These are phyloP conservation scores for Eristalinus aeneus DNA, from an alignment of 2,888 invertebrate genomes.

Conservation along the genomic window DNA sequence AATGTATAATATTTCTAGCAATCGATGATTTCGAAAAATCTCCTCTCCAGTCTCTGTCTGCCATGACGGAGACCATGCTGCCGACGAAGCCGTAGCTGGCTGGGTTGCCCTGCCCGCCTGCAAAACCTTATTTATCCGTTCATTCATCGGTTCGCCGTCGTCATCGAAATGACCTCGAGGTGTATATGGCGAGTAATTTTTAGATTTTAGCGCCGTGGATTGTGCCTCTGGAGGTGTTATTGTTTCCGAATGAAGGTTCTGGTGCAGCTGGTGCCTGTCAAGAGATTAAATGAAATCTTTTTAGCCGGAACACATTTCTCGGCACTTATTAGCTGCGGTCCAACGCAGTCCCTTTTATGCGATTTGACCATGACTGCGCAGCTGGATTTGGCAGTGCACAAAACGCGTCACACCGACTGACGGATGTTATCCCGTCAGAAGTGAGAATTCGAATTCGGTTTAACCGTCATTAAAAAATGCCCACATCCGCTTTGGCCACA, in stretches of 20 bases:
- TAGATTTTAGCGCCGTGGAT: conserved; percentile 67
- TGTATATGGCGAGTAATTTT: conserved; percentile 68
- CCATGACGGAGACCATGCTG: neutral
- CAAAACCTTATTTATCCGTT: conserved; percentile 68
- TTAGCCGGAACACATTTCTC: conserved; percentile 48
- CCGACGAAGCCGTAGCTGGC: neutral
- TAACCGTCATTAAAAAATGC: neutral
- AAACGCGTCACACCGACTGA: neutral
- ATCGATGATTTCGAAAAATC: conserved; percentile 66
- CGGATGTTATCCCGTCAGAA: neutral
- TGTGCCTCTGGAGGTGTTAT: conserved; percentile 7
- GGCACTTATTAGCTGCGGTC: neutral
- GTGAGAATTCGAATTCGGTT: neutral
- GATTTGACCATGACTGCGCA: neutral
- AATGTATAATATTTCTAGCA: conserved; percentile 70
- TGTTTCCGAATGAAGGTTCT: too few species aligned
- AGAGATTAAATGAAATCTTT: conserved; percentile 61
- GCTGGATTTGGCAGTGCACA: conserved; percentile 1
- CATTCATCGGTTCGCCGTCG: conserved; percentile 60
- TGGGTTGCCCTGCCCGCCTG: conserved; percentile 66
- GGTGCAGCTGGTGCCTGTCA: conserved; percentile 18
- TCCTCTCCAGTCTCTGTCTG: conserved; percentile 24
- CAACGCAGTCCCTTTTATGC: neutral
- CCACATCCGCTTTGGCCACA: neutral
- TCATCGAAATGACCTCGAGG: conserved; percentile 66